Percentiles rank a stretch among this genome's conserved stretches.
Conservation (phyloP, 1,140 invertebrate genomes). For the Tetragonula clypearis region DNA sequence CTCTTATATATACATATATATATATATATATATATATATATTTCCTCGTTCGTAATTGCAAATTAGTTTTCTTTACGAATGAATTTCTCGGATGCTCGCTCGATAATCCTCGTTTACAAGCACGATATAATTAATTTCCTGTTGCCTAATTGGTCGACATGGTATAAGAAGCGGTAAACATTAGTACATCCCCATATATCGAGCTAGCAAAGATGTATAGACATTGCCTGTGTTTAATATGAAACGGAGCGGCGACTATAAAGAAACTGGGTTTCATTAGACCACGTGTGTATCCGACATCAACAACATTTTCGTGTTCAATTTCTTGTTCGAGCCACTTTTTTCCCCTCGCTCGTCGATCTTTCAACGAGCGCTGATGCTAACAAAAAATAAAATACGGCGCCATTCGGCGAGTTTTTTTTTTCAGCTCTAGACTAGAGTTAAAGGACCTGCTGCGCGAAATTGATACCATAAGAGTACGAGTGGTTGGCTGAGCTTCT, state of each 20-base stretch:
- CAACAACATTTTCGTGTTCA: conserved; percentile 40
- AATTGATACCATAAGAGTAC: background rate
- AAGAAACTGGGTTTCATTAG: conserved; percentile 31
- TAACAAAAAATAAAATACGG: background rate
- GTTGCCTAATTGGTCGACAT: background rate
- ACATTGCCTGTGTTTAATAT: conserved; percentile 1
- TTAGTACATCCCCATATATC: background rate
- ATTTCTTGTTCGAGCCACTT: conserved; percentile 21
- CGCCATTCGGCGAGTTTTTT: background rate
- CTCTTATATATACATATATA: no score
- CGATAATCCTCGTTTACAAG: conserved; percentile 35
- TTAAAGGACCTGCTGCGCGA: background rate
- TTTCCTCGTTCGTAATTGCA: conserved; percentile 19
- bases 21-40: no score
- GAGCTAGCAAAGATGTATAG: background rate
- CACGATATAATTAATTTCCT: conserved; percentile 42
- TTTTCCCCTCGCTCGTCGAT: background rate
- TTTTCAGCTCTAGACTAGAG: background rate
- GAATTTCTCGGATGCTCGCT: conserved; percentile 23
- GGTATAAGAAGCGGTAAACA: background rate
- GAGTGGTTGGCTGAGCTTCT: background rate
- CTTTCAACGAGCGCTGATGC: background rate
- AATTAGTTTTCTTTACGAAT: conserved; percentile 38
- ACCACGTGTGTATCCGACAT: conserved; percentile 9
- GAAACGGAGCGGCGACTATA: conserved; percentile 7